Evolutionary conservation across 2,113 vertebrate genomes (phyloP).

Genomic region (Cheilinus undulatus): DNA sequence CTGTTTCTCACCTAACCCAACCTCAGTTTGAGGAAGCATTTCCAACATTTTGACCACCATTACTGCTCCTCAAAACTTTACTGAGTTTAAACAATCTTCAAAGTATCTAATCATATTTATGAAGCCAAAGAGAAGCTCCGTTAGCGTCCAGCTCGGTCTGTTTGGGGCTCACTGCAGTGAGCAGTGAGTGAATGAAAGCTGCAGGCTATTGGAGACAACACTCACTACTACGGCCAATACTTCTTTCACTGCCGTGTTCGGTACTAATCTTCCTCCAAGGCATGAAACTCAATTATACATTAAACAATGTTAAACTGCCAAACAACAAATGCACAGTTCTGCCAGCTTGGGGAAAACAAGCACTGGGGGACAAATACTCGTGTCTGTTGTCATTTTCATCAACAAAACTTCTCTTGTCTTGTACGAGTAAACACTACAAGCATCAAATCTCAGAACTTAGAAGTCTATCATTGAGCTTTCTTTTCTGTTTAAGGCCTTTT

Average conservation of each 20-base stretch:
- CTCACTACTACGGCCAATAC: constrained; percentile 1
- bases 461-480: not conserved
- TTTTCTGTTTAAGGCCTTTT: not conserved
- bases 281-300: constrained; percentile 42
- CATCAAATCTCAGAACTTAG: not conserved
- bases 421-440: not conserved
- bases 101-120: not conserved
- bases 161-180: not conserved
- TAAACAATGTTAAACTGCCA: constrained; percentile 37
- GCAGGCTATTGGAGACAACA: not conserved
- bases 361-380: not conserved
- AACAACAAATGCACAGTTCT: constrained; percentile 28
- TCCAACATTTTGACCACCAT: no score
- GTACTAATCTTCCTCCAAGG: constrained; percentile 42
- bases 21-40: no score
- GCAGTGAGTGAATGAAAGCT: not conserved
- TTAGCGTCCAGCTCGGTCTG: not conserved
- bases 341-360: constrained; percentile 13
- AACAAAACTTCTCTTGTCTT: not conserved
- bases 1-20: no score
- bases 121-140: not conserved
- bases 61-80: no score
- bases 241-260: constrained; percentile 13
- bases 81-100: no score
- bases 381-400: not conserved